These are phyloP conservation scores for Raja brachyura DNA, from an alignment of 2,113 vertebrate species.

Conservation along the genomic window DNA sequence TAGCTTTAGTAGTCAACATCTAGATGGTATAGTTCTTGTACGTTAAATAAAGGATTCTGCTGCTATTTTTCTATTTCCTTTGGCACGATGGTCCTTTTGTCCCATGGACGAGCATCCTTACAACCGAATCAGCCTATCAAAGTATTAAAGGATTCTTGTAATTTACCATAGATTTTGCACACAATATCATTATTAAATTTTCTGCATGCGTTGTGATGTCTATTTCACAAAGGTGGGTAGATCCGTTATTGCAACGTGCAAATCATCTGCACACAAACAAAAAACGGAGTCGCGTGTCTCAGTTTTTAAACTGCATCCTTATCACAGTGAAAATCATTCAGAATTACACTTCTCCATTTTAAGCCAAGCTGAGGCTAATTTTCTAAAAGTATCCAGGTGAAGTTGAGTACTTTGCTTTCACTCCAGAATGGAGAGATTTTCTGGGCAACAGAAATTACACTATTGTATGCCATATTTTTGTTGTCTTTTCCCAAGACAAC, in stretches of 20 bases:
- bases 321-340: neutral
- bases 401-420: neutral
- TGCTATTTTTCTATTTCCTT: conserved; percentile 19
- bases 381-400: neutral
- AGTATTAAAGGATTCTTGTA: neutral
- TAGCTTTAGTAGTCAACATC: conserved; percentile 8
- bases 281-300: neutral
- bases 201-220: conserved; percentile 26
- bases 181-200: neutral
- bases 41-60: neutral
- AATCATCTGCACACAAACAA: conserved; percentile 19
- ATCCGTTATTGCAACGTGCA: conserved; percentile 31
- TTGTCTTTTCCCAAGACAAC: neutral
- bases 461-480: neutral
- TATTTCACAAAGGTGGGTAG: conserved; percentile 6
- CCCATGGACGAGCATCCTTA: neutral
- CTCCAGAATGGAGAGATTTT: neutral
- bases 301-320: neutral
- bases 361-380: conserved; percentile 2
- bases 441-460: neutral
- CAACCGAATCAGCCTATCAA: neutral
- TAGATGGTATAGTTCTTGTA: neutral
- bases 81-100: neutral
- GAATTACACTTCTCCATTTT: neutral
- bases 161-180: neutral